These are phyloP conservation scores for Pachycephala philippinensis DNA, from an alignment of 2,113 vertebrate species.

Conservation along the genomic window DNA sequence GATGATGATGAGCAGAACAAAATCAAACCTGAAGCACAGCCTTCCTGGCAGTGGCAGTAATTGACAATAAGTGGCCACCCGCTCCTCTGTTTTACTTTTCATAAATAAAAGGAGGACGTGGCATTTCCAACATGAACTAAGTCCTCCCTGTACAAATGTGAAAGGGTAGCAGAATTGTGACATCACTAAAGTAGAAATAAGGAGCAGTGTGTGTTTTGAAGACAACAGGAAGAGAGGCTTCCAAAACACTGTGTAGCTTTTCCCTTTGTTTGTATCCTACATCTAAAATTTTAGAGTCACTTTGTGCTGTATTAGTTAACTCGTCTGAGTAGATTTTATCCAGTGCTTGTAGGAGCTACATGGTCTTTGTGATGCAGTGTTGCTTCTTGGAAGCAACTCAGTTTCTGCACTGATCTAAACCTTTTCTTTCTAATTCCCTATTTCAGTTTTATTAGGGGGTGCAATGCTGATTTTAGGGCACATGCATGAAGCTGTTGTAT, in stretches of 20 bases:
- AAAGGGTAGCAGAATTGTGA: neutral
- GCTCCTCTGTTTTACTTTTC: neutral
- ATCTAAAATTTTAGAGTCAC: neutral
- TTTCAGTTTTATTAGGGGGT: neutral
- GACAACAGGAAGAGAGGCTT: neutral
- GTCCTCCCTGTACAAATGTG: neutral
- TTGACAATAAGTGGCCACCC: neutral
- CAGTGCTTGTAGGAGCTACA: neutral
- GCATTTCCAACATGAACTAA: neutral
- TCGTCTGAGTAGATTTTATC: neutral
- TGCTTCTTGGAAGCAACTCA: neutral
- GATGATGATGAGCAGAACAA: neutral
- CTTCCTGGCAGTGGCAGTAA: neutral
- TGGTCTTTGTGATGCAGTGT: neutral
- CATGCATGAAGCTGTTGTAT: neutral
- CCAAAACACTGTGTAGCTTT: neutral
- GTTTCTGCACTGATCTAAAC: neutral
- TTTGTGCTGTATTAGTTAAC: neutral
- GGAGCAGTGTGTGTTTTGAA: neutral
- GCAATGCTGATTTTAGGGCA: neutral
- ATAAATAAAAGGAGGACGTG: neutral
- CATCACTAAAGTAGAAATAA: neutral
- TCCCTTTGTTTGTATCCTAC: neutral
- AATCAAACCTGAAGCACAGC: neutral
- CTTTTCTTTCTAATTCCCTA: neutral